A percentile compares a stretch with the other conserved stretches of the same genome.
phyloP scores from a whole-genome alignment of 1,140 invertebrate genomes.

The Drosophila sp. region DNA sequence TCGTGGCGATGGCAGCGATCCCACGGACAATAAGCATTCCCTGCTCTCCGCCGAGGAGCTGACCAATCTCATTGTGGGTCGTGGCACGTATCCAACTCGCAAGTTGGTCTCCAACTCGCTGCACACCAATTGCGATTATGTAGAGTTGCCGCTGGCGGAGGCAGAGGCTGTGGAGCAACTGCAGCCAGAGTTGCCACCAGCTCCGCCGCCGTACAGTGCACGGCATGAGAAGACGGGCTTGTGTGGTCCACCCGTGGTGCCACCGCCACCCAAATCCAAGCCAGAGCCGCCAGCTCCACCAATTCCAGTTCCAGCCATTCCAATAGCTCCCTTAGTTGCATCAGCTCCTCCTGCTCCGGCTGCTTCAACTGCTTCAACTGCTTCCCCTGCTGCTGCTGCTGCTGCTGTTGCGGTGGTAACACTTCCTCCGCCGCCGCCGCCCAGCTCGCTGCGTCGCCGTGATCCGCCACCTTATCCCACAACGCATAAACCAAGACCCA shows the following conservation, averaged over 20 bases:
- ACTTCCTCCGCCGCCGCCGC: conserved; percentile 26
- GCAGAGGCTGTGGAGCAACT: conserved; percentile 85
- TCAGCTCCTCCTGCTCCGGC: conserved; percentile 11
- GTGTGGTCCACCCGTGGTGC: conserved; percentile 70
- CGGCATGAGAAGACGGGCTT: conserved; percentile 83
- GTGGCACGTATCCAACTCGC: conserved; percentile 90
- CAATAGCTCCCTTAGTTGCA: too few relatives aligned
- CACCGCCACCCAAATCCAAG: conserved; percentile 37
- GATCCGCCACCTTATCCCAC: conserved; percentile 87
- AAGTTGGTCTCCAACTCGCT: conserved; percentile 93
- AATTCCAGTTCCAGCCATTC: too few relatives aligned
- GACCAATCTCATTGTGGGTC: conserved; percentile 92
- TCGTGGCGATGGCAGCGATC: conserved; percentile 93
- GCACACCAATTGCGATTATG: conserved; percentile 95
- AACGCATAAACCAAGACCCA: conserved; percentile 83
- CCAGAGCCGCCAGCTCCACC: conserved; percentile 35
- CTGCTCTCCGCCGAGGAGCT: conserved; percentile 91
- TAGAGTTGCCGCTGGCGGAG: conserved; percentile 89
- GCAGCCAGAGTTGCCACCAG: conserved; percentile 79
- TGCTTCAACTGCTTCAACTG: not conserved
- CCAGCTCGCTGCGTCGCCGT: conserved; percentile 59
- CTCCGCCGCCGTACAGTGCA: conserved; percentile 85
- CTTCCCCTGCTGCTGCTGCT: conserved; percentile 10
- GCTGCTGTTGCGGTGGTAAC: not conserved
- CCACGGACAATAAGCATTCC: conserved; percentile 90